These are phyloP conservation scores for Piaya cayana DNA, from an alignment of 2,113 vertebrate species.

Conservation along the genomic window DNA sequence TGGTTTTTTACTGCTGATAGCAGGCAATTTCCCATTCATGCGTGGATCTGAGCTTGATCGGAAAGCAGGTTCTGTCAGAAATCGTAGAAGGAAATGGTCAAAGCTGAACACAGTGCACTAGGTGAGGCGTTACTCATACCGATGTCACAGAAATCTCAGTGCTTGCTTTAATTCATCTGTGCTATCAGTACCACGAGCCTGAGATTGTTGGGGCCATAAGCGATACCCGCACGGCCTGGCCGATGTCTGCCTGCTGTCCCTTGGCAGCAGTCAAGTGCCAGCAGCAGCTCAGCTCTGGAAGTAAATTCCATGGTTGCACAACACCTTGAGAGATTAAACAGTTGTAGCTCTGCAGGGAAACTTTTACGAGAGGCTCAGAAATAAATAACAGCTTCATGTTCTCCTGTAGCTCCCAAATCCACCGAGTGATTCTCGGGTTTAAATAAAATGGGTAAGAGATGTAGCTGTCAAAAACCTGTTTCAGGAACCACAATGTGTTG, in stretches of 20 bases:
- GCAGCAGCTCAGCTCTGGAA: background rate
- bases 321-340: background rate
- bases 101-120: background rate
- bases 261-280: background rate
- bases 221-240: background rate
- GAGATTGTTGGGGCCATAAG: background rate
- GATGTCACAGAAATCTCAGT: background rate
- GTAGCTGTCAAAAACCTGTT: background rate
- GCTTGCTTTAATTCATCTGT: background rate
- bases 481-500: background rate
- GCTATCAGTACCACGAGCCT: background rate
- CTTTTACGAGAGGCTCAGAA: background rate
- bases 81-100: background rate
- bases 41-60: background rate
- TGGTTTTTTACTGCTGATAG: background rate
- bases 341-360: background rate
- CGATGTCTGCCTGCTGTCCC: background rate
- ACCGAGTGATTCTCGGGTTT: background rate
- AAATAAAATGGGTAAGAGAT: background rate
- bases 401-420: background rate
- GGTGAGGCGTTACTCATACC: background rate
- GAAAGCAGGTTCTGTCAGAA: background rate
- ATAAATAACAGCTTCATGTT: background rate
- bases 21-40: background rate
- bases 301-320: background rate